Conservation (phyloP, 2,888 invertebrate genomes). For the Nemapogon koenigi region DNA sequence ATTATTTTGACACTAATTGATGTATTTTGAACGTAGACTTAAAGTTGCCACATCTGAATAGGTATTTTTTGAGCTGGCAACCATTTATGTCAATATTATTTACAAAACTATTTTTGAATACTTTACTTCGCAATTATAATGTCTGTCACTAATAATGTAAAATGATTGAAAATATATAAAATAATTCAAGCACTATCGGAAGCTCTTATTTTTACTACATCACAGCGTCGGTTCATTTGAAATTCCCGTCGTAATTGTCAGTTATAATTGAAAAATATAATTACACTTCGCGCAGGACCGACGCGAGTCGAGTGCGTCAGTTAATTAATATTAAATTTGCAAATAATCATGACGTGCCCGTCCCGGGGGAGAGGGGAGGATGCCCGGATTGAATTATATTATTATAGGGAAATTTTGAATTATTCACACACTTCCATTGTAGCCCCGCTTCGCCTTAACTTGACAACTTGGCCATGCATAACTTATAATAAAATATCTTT, state of each 20-base stretch:
- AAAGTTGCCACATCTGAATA: too few relatives aligned
- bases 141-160: too few relatives aligned
- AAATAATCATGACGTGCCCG: constrained; percentile 46
- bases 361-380: constrained; percentile 32
- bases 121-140: too few relatives aligned
- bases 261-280: constrained; percentile 62
- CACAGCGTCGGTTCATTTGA: constrained; percentile 29
- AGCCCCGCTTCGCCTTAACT: constrained; percentile 1
- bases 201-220: neutral
- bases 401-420: constrained; percentile 61
- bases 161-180: too few relatives aligned
- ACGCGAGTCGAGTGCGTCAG: constrained; percentile 47
- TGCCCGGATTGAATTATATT: constrained; percentile 58
- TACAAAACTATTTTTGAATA: too few relatives aligned
- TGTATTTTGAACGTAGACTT: too few relatives aligned
- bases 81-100: too few relatives aligned
- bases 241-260: constrained; percentile 57
- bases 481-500: too few relatives aligned
- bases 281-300: constrained; percentile 27
- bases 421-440: constrained; percentile 16
- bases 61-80: too few relatives aligned
- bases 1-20: too few relatives aligned
- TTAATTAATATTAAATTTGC: constrained; percentile 67
- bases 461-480: too few relatives aligned
- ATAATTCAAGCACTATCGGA: too few relatives aligned